These are phyloP conservation scores for Andrena praecox DNA, from an alignment of 2,888 invertebrate genomes.

Conservation along the genomic window DNA sequence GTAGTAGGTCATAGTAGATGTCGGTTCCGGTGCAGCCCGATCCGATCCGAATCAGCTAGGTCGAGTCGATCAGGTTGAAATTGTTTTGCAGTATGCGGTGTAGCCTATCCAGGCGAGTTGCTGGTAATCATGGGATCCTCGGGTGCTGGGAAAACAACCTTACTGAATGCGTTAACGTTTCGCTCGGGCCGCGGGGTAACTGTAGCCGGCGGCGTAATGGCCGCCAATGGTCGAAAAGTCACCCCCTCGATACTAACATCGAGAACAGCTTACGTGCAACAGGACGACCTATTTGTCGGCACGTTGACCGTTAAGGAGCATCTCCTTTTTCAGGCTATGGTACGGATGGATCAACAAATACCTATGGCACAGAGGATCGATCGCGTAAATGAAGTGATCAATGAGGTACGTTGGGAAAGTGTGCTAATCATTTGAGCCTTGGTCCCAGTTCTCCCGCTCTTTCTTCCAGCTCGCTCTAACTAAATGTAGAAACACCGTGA, in stretches of 20 bases:
- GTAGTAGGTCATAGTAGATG: no score
- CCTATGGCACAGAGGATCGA: slow-evolving; percentile 90
- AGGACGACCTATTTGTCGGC: slow-evolving; percentile 96
- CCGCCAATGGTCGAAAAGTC: slow-evolving; percentile 92
- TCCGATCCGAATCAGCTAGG: no score
- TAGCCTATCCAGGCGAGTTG: slow-evolving; percentile 94
- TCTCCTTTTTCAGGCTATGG: slow-evolving; percentile 93
- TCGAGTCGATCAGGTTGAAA: not conserved
- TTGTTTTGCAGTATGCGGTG: slow-evolving; percentile 89
- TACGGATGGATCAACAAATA: slow-evolving; percentile 93
- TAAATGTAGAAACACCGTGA: slow-evolving; percentile 96
- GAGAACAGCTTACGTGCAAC: slow-evolving; percentile 96
- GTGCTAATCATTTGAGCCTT: not conserved
- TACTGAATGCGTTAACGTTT: slow-evolving; percentile 95
- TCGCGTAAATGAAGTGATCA: slow-evolving; percentile 94
- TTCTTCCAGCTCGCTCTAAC: slow-evolving; percentile 90
- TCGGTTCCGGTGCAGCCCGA: no score
- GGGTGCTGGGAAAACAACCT: slow-evolving; percentile 97
- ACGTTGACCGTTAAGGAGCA: slow-evolving; percentile 96
- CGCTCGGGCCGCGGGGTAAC: slow-evolving; percentile 90
- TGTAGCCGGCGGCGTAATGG: slow-evolving; percentile 87
- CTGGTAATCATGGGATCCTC: slow-evolving; percentile 95
- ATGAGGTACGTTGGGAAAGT: slow-evolving; percentile 87
- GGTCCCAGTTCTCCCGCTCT: not conserved
- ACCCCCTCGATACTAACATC: slow-evolving; percentile 90